phyloP scores from a whole-genome alignment of 2,113 vertebrate genomes.

The Poecilia latipinna region DNA sequence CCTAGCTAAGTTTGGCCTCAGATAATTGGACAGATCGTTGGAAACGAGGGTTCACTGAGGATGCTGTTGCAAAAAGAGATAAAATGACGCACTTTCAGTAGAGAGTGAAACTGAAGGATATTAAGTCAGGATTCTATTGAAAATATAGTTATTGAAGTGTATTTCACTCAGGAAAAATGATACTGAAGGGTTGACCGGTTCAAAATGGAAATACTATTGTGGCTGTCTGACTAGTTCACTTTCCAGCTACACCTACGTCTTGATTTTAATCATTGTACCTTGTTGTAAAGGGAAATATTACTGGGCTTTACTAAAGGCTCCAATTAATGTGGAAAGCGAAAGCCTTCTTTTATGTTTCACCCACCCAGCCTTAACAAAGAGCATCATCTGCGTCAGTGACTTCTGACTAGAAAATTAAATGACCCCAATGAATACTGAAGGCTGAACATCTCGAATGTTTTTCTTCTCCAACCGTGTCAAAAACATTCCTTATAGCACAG shows the following conservation, averaged over 20 bases:
- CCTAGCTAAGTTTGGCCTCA: slow-evolving; percentile 41
- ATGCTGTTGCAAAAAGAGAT: slow-evolving; percentile 10
- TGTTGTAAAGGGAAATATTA: slow-evolving; percentile 4
- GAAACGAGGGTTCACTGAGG: slow-evolving; percentile 3
- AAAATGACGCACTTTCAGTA: slow-evolving; percentile 12
- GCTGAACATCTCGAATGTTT: slow-evolving; percentile 25
- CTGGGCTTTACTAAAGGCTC: not conserved
- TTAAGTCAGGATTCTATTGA: not conserved
- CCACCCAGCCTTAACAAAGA: not conserved
- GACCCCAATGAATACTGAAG: slow-evolving; percentile 23
- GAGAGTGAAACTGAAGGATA: slow-evolving; percentile 1
- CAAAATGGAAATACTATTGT: slow-evolving; percentile 1
- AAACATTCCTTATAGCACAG: not conserved
- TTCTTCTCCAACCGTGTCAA: slow-evolving; percentile 2
- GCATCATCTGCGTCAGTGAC: slow-evolving; percentile 23
- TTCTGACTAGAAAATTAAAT: slow-evolving; percentile 36
- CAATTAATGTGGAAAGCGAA: not conserved
- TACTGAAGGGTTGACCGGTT: not conserved
- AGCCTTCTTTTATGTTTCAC: slow-evolving; percentile 9
- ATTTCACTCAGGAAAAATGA: not conserved
- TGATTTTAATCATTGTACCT: not conserved
- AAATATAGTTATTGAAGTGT: not conserved
- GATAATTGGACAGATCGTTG: slow-evolving; percentile 53
- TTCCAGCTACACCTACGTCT: slow-evolving; percentile 5
- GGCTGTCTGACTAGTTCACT: not conserved